Percentiles rank a stretch among this genome's conserved stretches.
These are phyloP conservation scores for Callyntrura sp. DNA, from an alignment of 2,888 invertebrate species.

Conservation along the genomic window DNA sequence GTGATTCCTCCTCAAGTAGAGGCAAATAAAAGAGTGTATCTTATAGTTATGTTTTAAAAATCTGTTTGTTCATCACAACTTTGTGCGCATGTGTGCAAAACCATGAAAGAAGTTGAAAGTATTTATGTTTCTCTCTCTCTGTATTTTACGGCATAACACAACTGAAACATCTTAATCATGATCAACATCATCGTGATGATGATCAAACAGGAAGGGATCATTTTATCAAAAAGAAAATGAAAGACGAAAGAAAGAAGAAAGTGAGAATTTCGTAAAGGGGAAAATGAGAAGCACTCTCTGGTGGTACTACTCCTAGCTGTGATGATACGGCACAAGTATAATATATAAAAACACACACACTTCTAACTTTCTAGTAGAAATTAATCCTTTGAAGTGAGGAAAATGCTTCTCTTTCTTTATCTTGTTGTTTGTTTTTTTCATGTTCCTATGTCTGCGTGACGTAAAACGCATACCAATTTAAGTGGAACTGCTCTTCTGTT, in stretches of 20 bases:
- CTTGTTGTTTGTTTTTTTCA: neutral
- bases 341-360: neutral
- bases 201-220: constrained; percentile 56
- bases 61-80: neutral
- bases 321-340: neutral
- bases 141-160: neutral
- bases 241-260: constrained; percentile 60
- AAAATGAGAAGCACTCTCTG: constrained; percentile 40
- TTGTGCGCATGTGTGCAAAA: neutral
- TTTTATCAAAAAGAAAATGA: constrained; percentile 72
- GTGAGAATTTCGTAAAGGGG: constrained; percentile 63
- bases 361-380: constrained; percentile 44
- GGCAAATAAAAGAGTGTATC: neutral
- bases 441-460: neutral
- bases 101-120: constrained; percentile 22
- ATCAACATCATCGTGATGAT: neutral
- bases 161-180: constrained; percentile 47
- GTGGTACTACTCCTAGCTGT: neutral
- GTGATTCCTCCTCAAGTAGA: constrained; percentile 54
- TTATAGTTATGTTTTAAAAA: neutral
- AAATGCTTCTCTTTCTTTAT: constrained; percentile 40
- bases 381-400: constrained; percentile 72
- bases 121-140: neutral
- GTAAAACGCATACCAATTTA: constrained; percentile 46
- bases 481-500: constrained; percentile 36